phyloP scores from a whole-genome alignment of 2,888 invertebrate genomes.

The Saturnia pavonia region DNA sequence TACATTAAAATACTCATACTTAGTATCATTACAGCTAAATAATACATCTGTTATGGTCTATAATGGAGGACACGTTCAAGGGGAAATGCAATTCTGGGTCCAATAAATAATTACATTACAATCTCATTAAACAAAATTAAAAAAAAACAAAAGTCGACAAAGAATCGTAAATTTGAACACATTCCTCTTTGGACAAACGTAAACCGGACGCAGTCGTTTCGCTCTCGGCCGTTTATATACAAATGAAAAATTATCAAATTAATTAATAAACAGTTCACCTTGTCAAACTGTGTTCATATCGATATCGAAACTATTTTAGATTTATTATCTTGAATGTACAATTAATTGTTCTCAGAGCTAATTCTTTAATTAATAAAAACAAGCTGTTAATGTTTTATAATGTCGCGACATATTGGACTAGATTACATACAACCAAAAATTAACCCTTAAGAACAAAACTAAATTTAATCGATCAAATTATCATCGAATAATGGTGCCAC shows the following conservation, averaged over 20 bases:
- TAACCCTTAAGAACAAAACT: not conserved
- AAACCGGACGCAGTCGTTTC: slow-evolving; percentile 18
- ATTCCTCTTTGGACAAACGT: slow-evolving; percentile 70
- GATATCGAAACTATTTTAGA: not conserved
- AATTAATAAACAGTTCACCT: slow-evolving; percentile 26
- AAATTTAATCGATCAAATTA: not conserved
- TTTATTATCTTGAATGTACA: slow-evolving; percentile 11
- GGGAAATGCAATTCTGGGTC: slow-evolving; percentile 77
- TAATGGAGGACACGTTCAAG: slow-evolving; percentile 45
- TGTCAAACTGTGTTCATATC: slow-evolving; percentile 40
- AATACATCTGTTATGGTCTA: slow-evolving; percentile 41
- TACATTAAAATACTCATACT: slow-evolving; percentile 40
- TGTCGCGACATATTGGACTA: not conserved
- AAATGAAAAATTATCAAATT: not conserved
- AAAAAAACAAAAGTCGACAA: slow-evolving; percentile 46
- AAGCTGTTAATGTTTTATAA: not conserved
- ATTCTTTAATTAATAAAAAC: not conserved
- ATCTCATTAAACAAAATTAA: slow-evolving; percentile 46
- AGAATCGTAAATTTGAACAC: slow-evolving; percentile 71
- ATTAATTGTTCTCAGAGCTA: not conserved
- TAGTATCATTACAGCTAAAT: slow-evolving; percentile 39
- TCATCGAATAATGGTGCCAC: not conserved
- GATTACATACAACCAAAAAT: not conserved
- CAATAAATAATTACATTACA: slow-evolving; percentile 72
- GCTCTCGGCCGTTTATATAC: slow-evolving; percentile 14